Conservation (phyloP, 2,797 vertebrate genomes). For the Myotis pilosus region DNA sequence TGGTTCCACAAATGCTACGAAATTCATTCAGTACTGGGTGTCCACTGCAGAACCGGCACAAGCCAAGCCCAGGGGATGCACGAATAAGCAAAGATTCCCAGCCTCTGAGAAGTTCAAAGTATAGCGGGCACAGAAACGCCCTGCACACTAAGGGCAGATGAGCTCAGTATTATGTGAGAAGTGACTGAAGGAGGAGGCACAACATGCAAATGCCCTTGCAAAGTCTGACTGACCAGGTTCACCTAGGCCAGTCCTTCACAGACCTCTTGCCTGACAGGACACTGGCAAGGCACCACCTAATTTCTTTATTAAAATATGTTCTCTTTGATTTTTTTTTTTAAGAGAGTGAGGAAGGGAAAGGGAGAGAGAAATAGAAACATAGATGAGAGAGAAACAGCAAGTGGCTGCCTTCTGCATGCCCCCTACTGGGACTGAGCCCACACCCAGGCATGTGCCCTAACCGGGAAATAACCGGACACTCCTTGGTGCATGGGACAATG, state of each 20-base stretch:
- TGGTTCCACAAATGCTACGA: background rate
- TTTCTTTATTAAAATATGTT: background rate
- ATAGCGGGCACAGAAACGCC: background rate
- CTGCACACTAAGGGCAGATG: background rate
- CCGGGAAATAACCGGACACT: background rate
- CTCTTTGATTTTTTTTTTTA: background rate
- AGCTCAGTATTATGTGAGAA: background rate
- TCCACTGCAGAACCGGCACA: background rate
- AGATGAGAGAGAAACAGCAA: background rate
- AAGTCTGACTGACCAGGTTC: background rate
- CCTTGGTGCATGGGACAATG: background rate
- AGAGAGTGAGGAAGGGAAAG: background rate
- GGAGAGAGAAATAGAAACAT: background rate
- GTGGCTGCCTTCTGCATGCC: no score
- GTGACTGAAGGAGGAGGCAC: background rate
- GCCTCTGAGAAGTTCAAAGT: background rate
- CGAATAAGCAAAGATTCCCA: background rate
- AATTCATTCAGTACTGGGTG: background rate
- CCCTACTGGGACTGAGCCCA: background rate
- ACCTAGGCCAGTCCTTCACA: background rate
- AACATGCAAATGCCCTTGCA: background rate
- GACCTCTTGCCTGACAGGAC: background rate
- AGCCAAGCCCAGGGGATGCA: background rate
- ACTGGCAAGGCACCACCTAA: background rate
- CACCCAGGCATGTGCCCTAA: no score